Conservation (phyloP, 2,797 vertebrate species). For the Pseudochirops cupreus region DNA sequence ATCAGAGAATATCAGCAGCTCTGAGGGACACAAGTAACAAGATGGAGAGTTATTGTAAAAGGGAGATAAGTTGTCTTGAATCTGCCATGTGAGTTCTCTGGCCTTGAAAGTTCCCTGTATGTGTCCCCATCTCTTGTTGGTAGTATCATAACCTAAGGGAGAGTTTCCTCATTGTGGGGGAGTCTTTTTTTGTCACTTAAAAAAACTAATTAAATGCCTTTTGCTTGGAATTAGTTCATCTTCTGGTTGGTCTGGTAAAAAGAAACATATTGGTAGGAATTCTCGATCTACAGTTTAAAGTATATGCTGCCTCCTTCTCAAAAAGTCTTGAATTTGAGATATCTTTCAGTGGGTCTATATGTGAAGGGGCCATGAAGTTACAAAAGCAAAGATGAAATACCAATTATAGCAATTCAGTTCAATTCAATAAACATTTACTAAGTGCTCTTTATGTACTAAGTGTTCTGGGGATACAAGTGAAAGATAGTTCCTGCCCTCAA, state of each 20-base stretch:
- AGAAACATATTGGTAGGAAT: not conserved
- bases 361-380: not conserved
- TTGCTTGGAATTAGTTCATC: not conserved
- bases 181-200: not conserved
- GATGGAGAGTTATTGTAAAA: not conserved
- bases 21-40: not conserved
- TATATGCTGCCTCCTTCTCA: not conserved
- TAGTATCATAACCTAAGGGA: not conserved
- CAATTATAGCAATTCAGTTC: not conserved
- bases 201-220: not conserved
- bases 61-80: not conserved
- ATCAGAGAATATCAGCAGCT: not conserved
- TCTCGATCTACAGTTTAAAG: not conserved
- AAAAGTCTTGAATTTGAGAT: not conserved
- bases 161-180: not conserved
- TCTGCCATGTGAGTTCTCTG: not conserved
- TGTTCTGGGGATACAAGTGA: not conserved
- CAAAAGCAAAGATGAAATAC: not conserved
- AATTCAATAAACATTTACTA: not conserved
- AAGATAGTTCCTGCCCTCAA: not conserved
- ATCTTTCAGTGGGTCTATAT: not conserved
- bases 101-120: not conserved
- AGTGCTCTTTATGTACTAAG: not conserved
- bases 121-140: not conserved
- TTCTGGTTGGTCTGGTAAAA: not conserved